Evolutionary conservation across 1,140 invertebrate species (phyloP), one percentile per base, ranked within the genome.

Genomic region (Fopius arisanus): DNA sequence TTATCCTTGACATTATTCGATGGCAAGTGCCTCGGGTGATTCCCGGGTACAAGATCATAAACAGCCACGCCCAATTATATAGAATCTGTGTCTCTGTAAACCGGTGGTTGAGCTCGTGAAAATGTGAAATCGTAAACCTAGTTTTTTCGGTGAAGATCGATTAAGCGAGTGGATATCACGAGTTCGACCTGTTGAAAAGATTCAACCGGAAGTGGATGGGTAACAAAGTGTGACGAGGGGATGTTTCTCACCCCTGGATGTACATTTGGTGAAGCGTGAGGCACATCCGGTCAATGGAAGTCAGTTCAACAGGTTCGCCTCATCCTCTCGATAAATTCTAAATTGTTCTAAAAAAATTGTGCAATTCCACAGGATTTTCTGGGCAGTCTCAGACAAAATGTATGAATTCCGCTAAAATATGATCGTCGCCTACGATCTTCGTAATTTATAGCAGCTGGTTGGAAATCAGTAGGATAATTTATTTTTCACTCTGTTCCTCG

Each of bases 1-100:
- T 48, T 59, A 59, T 59, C 54, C 54, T 59, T 59, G 54, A 59
- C 54, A 59, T 59, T 59, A 59, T 59, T 59, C 23, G 19, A 26
- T 26, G 54, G 2, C 12, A 14, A 59, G 23, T 26, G 54, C 54
- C 23, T 4, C 43, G 9, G 33, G 33, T 51, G n/a, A 12, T 21
- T 51, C 54, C 54, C 21, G 54, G 54, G 54, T 59, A 59, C 5
- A 1, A 19, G 19, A 23, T 26, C 5, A 28, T 26, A 59, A 23
- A 59, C 23, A 10, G 54, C 54, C 54, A 59, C 54, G 23, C 54
- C 54, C 54, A 26, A 59, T 23, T 59, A 26, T 4, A 26, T 21
- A 23, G 54, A 59, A 59, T 59, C 54, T 16, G 54, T 59, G 54
- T 59, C 54, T 28, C 54, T 59, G 23, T 21, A 14, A 1, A 23